Base-by-base conservation (phyloP, 2,888 invertebrate species). In the Eudasyphora cyanicolor region DNA sequence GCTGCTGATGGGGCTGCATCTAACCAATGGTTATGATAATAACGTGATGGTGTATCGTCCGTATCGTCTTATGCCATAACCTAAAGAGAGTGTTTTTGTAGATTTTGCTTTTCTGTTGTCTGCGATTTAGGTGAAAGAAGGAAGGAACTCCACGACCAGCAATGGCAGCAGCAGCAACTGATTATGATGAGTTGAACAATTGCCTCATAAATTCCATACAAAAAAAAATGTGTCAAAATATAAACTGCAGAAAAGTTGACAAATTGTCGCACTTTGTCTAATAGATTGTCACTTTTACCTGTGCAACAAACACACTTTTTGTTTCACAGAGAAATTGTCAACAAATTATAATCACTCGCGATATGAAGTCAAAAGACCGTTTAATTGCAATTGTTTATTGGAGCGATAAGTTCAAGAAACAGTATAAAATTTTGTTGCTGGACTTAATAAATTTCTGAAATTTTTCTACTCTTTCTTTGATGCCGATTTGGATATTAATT, bases 71-170 rank as follows among this genome's bases (percentile, higher is more conserved):
- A 14, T 38, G 38, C 24, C 67, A 67, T 42, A 38, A 67, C 35
- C 2, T 12, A 17, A 24, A 38, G 64, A 19, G 57, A 57, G 19
- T 67, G 21, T 42, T 14, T 29, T n/a, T n/a, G n/a, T n/a, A n/a
- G n/a, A n/a, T n/a, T n/a, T n/a, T n/a, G n/a, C n/a, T n/a, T n/a
- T n/a, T n/a, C n/a, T n/a, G n/a, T 3, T 24, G 67, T 42, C 67
- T 38, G 14, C 38, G 19, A 85, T 82, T 85, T 82, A 45, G 85
- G 85, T 86, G 85, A 85, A 85, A 85, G 85, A 86, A 86, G 86
- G 86, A 87, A 86, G 85, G 86, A 82, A 79, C 84, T 78, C 4
- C 57, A 60, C n/a, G 19, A 45, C 14, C n/a, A 12, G 2, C n/a
- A 51, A 60, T 1, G 29, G 14, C 60, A 14, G 60, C 60, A 24